Percentiles rank a stretch among this genome's conserved stretches.
Conservation (phyloP, 2,797 vertebrate genomes). For the Parauchenoglanis ngamensis region DNA sequence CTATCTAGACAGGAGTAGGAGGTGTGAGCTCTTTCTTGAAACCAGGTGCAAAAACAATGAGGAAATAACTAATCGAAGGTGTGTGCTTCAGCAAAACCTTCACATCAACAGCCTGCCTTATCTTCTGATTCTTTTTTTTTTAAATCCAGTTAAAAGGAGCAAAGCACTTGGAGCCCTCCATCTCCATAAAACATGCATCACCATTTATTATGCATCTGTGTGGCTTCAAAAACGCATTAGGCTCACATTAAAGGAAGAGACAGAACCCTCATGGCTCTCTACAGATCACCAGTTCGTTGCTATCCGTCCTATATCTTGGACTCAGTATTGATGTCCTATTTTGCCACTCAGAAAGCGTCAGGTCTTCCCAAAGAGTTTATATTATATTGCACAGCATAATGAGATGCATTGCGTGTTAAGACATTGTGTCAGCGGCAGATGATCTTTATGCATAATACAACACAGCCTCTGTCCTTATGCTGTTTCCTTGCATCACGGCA, state of each 20-base stretch:
- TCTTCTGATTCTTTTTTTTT: constrained; percentile 25
- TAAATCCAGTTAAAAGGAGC: constrained; percentile 49
- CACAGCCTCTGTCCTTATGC: constrained; percentile 33
- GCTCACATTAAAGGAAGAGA: constrained; percentile 32
- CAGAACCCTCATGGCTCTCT: constrained; percentile 20
- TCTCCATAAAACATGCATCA: constrained; percentile 57
- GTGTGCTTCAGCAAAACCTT: background rate
- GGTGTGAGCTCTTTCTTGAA: constrained; percentile 15
- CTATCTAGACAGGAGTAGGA: constrained; percentile 17
- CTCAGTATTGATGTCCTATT: constrained; percentile 42
- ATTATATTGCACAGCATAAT: constrained; percentile 26
- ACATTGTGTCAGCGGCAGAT: constrained; percentile 11
- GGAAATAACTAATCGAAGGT: background rate
- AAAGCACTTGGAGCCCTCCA: constrained; percentile 44
- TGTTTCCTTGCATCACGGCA: constrained; percentile 21
- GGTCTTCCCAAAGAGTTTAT: constrained; percentile 15
- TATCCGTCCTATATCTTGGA: constrained; percentile 15
- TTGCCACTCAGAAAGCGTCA: constrained; percentile 36
- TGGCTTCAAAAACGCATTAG: constrained; percentile 57
- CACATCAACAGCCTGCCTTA: background rate
- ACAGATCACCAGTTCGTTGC: constrained; percentile 13
- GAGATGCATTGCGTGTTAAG: constrained; percentile 12
- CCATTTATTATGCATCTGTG: constrained; percentile 59
- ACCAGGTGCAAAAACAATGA: constrained; percentile 28
- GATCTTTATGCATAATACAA: constrained; percentile 47